These are phyloP conservation scores for Caenorhabditis afra DNA, from an alignment of 2,888 invertebrate genomes.

Conservation along the genomic window DNA sequence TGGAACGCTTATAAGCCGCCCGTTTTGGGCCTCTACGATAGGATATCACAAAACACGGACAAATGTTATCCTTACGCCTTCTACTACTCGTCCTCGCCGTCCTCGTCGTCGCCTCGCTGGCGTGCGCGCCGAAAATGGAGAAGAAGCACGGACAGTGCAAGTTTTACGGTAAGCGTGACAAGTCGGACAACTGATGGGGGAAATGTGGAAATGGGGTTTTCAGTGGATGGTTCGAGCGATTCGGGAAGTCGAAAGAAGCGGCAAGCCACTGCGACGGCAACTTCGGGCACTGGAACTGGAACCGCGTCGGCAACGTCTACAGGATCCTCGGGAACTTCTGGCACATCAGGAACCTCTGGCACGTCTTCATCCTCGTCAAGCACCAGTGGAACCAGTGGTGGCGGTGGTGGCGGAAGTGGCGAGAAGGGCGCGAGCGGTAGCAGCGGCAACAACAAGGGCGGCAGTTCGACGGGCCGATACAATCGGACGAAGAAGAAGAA, in stretches of 20 bases:
- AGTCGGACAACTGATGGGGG: too few species aligned
- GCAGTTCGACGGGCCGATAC: constrained; percentile 18
- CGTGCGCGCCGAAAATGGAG: constrained; percentile 14
- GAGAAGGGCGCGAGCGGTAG: constrained; percentile 2
- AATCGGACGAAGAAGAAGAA: constrained; percentile 43
- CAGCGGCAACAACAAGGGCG: background rate
- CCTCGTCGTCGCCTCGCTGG: background rate
- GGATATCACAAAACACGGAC: background rate
- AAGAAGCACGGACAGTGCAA: constrained; percentile 32
- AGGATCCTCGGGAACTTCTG: too few species aligned
- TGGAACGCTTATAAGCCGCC: too few species aligned
- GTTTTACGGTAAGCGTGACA: constrained; percentile 34
- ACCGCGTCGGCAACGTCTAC: too few species aligned
- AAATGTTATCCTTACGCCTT: constrained; percentile 16
- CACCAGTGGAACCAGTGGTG: background rate
- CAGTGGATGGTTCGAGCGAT: constrained; percentile 38
- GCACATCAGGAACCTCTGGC: too few species aligned
- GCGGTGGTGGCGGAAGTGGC: background rate
- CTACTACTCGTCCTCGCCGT: constrained; percentile 3
- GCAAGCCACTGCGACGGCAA: constrained; percentile 2
- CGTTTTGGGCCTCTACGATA: too few species aligned
- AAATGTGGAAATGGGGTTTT: too few species aligned
- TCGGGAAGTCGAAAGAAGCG: constrained; percentile 11
- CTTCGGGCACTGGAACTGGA: background rate
- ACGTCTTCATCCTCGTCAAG: background rate